Evolutionary conservation across 2,113 vertebrate genomes (phyloP), one percentile per base, ranked within the genome.

Genomic region (Labeo rohita): DNA sequence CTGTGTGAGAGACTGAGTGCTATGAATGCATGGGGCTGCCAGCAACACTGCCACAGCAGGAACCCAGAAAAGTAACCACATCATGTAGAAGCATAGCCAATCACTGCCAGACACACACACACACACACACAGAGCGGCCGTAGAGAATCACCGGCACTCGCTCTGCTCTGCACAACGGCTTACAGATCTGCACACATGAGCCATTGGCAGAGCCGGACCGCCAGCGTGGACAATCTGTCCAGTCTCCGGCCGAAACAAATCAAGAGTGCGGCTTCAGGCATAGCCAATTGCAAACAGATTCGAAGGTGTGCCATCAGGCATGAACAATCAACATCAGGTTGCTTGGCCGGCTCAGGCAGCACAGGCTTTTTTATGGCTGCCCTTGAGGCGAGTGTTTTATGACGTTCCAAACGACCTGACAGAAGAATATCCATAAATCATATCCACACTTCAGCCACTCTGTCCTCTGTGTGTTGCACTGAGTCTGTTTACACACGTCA

Each of bases 41-140:
- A 88, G 43, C 86, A 89, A 88, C 87, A 90, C 86, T n/a, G 85
- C 87, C 86, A 83, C 92, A 92, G 92, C 87, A 89, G 91, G 91
- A 90, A 83, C 80, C 80, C 86, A 89, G 23, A 86, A 89, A 91
- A 90, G 87, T 91, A 91, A 91, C 90, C 90, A 89, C 91, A 92
- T 90, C 91, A 92, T 90, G 85, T 84, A 91, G 87, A 90, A 88
- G 87, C 91, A 88, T 90, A 84, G 88, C 90, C 79, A 89, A 92
- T 91, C 88, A 87, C 84, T 91, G 79, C 86, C 90, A 92, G 87
- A 90, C 85, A 91, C 90, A 88, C 90, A 89, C 87, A 86, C 76
- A 45, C 84, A 85, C 54, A 79, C 74, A 77, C 75, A 56, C 52
- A 70, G n/a, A 43, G 12, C 23, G 12, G 63, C 23, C 28, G 63